Base-by-base conservation (phyloP, 2,113 vertebrate genomes). In the Ictalurus furcatus region DNA sequence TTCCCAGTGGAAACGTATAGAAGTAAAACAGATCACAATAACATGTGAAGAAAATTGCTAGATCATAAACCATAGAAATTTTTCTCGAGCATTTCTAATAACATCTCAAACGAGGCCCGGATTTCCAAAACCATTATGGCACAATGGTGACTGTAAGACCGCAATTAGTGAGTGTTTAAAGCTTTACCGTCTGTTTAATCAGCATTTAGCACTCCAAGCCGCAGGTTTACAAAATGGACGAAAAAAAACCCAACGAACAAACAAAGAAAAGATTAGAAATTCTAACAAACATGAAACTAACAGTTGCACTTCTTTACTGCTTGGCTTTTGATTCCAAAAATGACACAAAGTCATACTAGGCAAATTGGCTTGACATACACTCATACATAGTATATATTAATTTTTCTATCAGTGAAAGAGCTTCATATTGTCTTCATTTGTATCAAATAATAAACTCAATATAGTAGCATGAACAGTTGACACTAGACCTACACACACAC, bases 371-470 rank as follows among this genome's bases (percentile, higher is more conserved):
- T 56, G n/a, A 58, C 34, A 67, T 52, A 80, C 59, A 56, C 23
- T 52, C 28, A 44, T 65, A 67, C 2, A 78, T 69, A 52, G 17
- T 56, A 59, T 30, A 73, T 73, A 11, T 71, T 40, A 44, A 4
- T 61, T 52, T 23, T 67, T 37, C 40, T 34, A 58, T 79, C 48
- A 56, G 44, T 40, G 52, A 65, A 80, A 87, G 19, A 85, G 52
- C 52, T 61, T 69, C 86, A 65, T 44, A 85, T 59, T 4, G 44
- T 30, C 73, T 78, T 73, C 21, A 71, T 59, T 54, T 54, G 82
- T 76, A 84, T 88, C 54, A 88, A 88, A 76, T 14, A 71, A 71
- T 71, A 80, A 65, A 52, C 78, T 87, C 59, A 21, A 11, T 23
- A 59, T 12, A 59, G 65, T 73, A 82, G 63, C 48, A 73, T 25